Base-by-base conservation (phyloP, 2,888 invertebrate genomes). In the Apoderus coryli region DNA sequence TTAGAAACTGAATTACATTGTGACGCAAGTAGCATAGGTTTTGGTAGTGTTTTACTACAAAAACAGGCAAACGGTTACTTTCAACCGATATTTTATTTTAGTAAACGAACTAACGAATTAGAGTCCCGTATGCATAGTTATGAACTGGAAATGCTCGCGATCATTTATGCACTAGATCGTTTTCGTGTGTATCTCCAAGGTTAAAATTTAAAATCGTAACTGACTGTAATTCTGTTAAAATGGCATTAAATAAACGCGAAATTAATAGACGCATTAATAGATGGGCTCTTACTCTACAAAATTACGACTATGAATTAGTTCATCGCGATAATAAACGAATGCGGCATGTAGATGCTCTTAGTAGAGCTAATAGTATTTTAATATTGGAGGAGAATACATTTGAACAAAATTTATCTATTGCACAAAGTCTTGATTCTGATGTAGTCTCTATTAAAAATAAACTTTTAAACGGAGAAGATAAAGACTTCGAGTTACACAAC, bases 321-420 rank as follows among this genome's bases (percentile, higher is more conserved):
- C 35, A 41, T 27, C 25, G 38, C 5, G 16, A 33, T 10, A 16
- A 25, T 14, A 11, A 10, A 3, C 33, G 27, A 6, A 34, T 41
- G 34, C 13, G 23, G 7, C 40, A 38, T 29, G 40, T 36, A 4
- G 41, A 41, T 27, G 40, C 40, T 19, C 28, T 37, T 6, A 39
- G 37, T 16, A 13, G 33, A 4, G n/a, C n/a, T n/a, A n/a, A n/a
- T n/a, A n/a, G n/a, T n/a, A n/a, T n/a, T n/a, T n/a, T n/a, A n/a
- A n/a, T n/a, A n/a, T n/a, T n/a, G n/a, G n/a, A n/a, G n/a, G n/a
- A n/a, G n/a, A n/a, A n/a, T n/a, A n/a, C n/a, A n/a, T n/a, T n/a
- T n/a, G n/a, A n/a, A n/a, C n/a, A n/a, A n/a, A n/a, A n/a, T n/a
- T n/a, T n/a, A n/a, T n/a, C n/a, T n/a, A n/a, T n/a, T n/a, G n/a